Base-by-base conservation (phyloP, 2,797 vertebrate species). In the Poecilia picta region DNA sequence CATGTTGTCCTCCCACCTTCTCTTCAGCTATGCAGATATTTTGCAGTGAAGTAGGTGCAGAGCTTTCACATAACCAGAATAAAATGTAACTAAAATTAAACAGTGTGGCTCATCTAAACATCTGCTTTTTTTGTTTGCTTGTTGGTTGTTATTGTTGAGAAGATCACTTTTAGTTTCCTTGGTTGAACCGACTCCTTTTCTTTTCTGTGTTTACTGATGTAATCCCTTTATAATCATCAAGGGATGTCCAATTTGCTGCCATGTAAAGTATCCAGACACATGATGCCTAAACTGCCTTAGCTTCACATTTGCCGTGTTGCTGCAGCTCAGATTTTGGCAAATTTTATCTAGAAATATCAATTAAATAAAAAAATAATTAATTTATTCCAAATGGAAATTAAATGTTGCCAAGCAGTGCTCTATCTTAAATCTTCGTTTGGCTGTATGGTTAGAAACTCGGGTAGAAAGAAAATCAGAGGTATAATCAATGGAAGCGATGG, bases 1-100 rank as follows among this genome's bases (percentile, higher is more conserved):
- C 74, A 78, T 72, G 79, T 80, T 78, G 78, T 88, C 85, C 74
- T 89, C 84, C 82, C 55, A 83, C 75, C 81, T 87, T 64, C 13
- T 80, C 79, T 82, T 82, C 45, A 74, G 88, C 73, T 72, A 74
- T 47, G 47, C 47, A 83, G 64, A 36, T 53, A 46, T 74, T 73
- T 73, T 77, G 49, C 57, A 20, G 74, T 28, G 55, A 83, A 76
- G 66, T 73, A 47, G 43, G 3, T 47, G 28, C 18, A 66, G 23
- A 36, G 75, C 53, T 74, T 72, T 33, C 8, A 71, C 59, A 72
- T 16, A 51, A 57, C 25, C 73, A 15, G 28, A 77, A 46, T 23
- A 46, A 83, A 78, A 80, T 2, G 11, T 73, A 86, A 77, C 74
- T 45, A 75, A 70, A 70, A 39, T 25, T 5, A 23, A 43, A 70